Evolutionary conservation across 2,797 vertebrate species (phyloP), one percentile per base, ranked within the genome.

Genomic region (Moxostoma hubbsi): DNA sequence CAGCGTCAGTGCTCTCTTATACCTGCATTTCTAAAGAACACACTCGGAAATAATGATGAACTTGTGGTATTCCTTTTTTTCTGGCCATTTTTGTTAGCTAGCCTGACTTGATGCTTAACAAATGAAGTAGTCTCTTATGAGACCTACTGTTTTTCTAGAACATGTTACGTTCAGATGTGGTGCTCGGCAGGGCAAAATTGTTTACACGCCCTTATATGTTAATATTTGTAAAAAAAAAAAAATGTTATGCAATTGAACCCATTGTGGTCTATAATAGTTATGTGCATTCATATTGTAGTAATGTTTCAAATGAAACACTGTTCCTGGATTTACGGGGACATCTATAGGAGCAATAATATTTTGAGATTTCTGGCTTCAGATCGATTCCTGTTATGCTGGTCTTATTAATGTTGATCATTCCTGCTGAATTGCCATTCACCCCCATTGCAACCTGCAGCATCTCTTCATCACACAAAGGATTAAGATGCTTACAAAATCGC

Each of bases 21-120:
- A 53, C 9, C 5, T 5, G 24, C 3, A 59, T 5, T 18, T 7
- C 15, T 12, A 16, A 49, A 15, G 5, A 46, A 55, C 58, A 24
- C 50, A n/a, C 15, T 55, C 11, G 24, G 13, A 64, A 54, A 78
- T 71, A 0, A 9, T 12, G 11, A 63, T 6, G 7, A 47, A 58
- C 12, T 3, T 50, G 45, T 59, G 45, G 13, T 67, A 16, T 51
- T 51, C 8, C 6, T 43, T 61, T 0, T 51, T 51, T 53, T 12
- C 49, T 63, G 63, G 66, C 67, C 63, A 70, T 36, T 36, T 36
- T 36, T 36, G 75, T 57, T 62, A 70, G 46, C 47, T 69, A 77
- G 55, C 75, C 49, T 18, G 49, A 9, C 6, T 63, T 45, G 66
- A 70, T 49, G 15, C 67, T 63, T 46, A 78, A 78, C 59, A 46